A percentile compares a stretch with the other conserved stretches of the same genome.
Conservation (phyloP, 2,113 vertebrate species). For the Phylloscopus trochiloides region DNA sequence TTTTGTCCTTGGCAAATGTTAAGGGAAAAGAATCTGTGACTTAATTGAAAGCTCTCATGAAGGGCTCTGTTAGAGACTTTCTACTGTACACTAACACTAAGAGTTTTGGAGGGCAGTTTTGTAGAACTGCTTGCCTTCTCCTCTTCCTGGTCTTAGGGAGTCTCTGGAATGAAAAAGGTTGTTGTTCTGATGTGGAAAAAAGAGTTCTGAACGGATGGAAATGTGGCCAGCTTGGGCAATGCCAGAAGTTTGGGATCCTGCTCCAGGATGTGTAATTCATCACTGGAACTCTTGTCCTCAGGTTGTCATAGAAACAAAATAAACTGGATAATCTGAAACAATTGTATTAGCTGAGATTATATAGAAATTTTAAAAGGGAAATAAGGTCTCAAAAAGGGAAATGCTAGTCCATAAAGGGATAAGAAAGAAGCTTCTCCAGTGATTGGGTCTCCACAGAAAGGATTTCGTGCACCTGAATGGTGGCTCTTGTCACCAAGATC, state of each 20-base stretch:
- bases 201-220: not conserved
- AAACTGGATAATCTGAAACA: not conserved
- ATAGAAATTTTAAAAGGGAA: not conserved
- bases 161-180: not conserved
- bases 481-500: not conserved
- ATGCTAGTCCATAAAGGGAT: not conserved
- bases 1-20: slow-evolving; percentile 3
- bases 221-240: not conserved
- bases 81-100: not conserved
- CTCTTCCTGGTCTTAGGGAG: not conserved
- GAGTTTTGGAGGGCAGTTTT: not conserved
- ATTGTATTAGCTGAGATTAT: not conserved
- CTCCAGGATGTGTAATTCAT: not conserved
- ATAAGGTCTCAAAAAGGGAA: not conserved
- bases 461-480: not conserved
- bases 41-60: not conserved
- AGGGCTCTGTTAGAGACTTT: not conserved
- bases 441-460: rapidly evolving
- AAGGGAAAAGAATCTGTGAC: not conserved
- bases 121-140: not conserved
- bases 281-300: not conserved
- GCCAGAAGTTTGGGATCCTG: not conserved
- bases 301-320: not conserved
- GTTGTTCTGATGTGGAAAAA: not conserved
- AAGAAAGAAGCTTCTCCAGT: not conserved